A percentile compares a stretch with the other conserved stretches of the same genome.
Evolutionary conservation across 92 coral and sea anemone species (phyloP).

Genomic region (Zoanthus solanderi): DNA sequence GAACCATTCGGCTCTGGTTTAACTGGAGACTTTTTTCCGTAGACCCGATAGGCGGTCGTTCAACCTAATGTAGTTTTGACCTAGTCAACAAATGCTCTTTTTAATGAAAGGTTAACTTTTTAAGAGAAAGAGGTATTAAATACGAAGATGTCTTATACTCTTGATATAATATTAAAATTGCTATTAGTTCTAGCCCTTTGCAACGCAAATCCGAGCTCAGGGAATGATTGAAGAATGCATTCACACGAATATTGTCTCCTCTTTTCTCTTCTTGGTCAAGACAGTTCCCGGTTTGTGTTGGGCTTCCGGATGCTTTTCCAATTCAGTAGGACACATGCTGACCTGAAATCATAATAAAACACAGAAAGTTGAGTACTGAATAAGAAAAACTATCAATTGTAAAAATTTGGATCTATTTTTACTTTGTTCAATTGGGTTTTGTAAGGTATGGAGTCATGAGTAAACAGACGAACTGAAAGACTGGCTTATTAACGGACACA

Average conservation of each 20-base stretch:
- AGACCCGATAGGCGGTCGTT: too few relatives aligned
- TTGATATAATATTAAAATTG: not conserved
- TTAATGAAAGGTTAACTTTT: too few relatives aligned
- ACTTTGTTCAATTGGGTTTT: too few relatives aligned
- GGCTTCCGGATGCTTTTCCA: conserved; percentile 96
- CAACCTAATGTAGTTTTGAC: too few relatives aligned
- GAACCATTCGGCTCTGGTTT: too few relatives aligned
- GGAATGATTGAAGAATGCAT: not conserved
- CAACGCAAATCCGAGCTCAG: not conserved
- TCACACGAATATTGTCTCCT: conserved; percentile 96
- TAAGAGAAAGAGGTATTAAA: not conserved
- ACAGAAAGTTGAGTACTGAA: not conserved
- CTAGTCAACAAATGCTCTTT: too few relatives aligned
- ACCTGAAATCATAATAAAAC: conserved; percentile 64
- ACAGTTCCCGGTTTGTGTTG: conserved; percentile 99
- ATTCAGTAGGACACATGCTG: conserved; percentile 89
- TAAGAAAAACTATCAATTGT: not conserved
- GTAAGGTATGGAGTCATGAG: too few relatives aligned
- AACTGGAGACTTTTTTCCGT: too few relatives aligned
- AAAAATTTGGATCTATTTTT: not conserved
- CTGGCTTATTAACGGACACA: too few relatives aligned
- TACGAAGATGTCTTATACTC: not conserved
- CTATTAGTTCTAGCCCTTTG: not conserved
- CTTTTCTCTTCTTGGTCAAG: conserved; percentile 95
- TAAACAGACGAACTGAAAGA: too few relatives aligned